Evolutionary conservation across 2,888 invertebrate genomes (phyloP).

Genomic region (Clostera curtula): DNA sequence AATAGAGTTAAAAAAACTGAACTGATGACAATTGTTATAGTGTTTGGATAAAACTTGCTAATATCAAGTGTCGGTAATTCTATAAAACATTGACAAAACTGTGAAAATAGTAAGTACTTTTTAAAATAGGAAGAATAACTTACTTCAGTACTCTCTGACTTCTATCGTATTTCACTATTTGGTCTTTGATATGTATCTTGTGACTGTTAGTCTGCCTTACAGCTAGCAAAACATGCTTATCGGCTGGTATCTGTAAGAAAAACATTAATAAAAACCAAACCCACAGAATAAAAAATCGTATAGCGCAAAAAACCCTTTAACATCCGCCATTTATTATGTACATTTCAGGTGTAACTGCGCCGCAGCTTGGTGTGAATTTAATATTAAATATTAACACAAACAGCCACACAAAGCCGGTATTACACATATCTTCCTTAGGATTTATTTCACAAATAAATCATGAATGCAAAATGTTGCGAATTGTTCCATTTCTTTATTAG

Average conservation of each 20-base stretch:
- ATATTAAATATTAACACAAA: constrained; percentile 58
- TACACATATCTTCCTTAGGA: constrained; percentile 26
- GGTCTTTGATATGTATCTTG: constrained; percentile 86
- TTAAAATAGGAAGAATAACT: constrained; percentile 30
- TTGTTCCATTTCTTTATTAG: constrained; percentile 8
- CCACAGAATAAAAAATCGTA: constrained; percentile 5
- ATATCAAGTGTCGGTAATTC: too few relatives aligned
- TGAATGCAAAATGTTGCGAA: constrained; percentile 15
- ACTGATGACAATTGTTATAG: too few relatives aligned
- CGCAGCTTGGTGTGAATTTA: constrained; percentile 54
- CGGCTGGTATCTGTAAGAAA: constrained; percentile 74
- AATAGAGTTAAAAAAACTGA: too few relatives aligned
- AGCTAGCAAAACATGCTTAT: constrained; percentile 83
- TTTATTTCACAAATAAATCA: constrained; percentile 32
- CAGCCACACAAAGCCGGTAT: constrained; percentile 40
- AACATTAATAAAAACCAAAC: constrained; percentile 11
- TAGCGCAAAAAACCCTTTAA: constrained; percentile 5
- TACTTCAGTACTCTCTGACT: constrained; percentile 84
- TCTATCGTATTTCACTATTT: constrained; percentile 83
- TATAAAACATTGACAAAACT: too few relatives aligned
- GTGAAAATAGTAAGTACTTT: too few relatives aligned
- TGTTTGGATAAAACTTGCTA: too few relatives aligned
- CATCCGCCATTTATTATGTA: constrained; percentile 41
- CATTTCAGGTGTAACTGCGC: constrained; percentile 39
- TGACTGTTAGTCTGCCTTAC: constrained; percentile 86